Percentiles rank a stretch among this genome's conserved stretches.
phyloP scores from a whole-genome alignment of 2,888 invertebrate species.

The Odontothrips loti region DNA sequence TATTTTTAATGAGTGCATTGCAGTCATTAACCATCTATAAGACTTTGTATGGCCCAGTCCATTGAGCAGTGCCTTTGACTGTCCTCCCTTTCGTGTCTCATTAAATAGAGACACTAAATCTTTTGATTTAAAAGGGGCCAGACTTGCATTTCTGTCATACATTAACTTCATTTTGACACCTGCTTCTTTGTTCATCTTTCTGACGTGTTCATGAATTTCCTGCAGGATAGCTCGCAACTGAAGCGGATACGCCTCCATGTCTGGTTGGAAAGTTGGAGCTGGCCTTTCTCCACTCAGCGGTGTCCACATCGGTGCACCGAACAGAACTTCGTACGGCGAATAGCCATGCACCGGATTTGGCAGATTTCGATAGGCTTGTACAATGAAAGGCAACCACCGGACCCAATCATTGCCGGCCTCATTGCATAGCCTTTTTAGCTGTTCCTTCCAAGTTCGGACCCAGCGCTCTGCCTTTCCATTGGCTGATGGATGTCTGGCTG shows the following conservation, averaged over 20 bases:
- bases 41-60: too few relatives aligned
- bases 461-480: constrained; percentile 38
- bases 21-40: too few relatives aligned
- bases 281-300: neutral
- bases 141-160: neutral
- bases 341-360: too few relatives aligned
- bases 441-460: constrained; percentile 36
- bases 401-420: neutral
- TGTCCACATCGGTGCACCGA: neutral
- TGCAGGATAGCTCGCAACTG: neutral
- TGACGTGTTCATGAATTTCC: too few relatives aligned
- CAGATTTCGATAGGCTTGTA: too few relatives aligned
- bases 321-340: neutral
- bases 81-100: neutral
- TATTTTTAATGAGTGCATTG: too few relatives aligned
- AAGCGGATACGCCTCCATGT: neutral
- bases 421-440: constrained; percentile 31
- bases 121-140: neutral
- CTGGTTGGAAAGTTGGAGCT: neutral
- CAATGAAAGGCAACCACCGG: neutral
- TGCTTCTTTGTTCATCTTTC: too few relatives aligned
- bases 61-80: too few relatives aligned
- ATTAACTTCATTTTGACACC: too few relatives aligned
- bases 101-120: neutral
- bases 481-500: constrained; percentile 38